These are phyloP conservation scores for Hyposmocoma kahamanoa DNA, from an alignment of 1,140 invertebrate species.

Conservation along the genomic window DNA sequence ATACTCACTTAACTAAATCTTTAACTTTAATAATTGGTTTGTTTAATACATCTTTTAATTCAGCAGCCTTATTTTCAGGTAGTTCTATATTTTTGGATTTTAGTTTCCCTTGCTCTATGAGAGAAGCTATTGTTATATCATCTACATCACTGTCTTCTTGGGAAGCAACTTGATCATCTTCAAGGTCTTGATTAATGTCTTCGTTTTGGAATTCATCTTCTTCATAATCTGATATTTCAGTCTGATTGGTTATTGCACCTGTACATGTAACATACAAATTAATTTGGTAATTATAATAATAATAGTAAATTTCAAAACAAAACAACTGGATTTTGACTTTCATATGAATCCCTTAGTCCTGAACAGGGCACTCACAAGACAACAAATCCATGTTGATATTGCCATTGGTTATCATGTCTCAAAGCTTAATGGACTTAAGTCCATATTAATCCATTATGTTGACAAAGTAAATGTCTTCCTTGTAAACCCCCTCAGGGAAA, in stretches of 20 bases:
- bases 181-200: slow-evolving; percentile 23
- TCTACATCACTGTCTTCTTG: slow-evolving; percentile 29
- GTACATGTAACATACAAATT: slow-evolving; percentile 7
- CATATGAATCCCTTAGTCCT: no score
- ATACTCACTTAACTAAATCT: slow-evolving; percentile 59
- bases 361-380: no score
- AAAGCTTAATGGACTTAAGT: no score
- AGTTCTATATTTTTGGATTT: slow-evolving; percentile 23
- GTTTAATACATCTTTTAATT: slow-evolving; percentile 42
- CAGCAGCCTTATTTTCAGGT: slow-evolving; percentile 31
- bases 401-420: no score
- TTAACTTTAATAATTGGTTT: slow-evolving; percentile 49
- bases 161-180: slow-evolving; percentile 24
- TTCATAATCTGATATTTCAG: slow-evolving; percentile 17
- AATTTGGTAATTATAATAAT: no score
- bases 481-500: no score
- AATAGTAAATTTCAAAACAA: no score
- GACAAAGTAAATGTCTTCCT: no score
- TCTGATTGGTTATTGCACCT: slow-evolving; percentile 42
- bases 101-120: slow-evolving; percentile 38
- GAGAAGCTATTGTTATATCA: slow-evolving; percentile 42
- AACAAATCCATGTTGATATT: no score
- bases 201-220: slow-evolving; percentile 20
- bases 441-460: no score
- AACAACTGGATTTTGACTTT: no score